A percentile compares a stretch with the other conserved stretches of the same genome.
phyloP scores from a whole-genome alignment of 2,113 vertebrate species.

The Engystomops pustulosus region DNA sequence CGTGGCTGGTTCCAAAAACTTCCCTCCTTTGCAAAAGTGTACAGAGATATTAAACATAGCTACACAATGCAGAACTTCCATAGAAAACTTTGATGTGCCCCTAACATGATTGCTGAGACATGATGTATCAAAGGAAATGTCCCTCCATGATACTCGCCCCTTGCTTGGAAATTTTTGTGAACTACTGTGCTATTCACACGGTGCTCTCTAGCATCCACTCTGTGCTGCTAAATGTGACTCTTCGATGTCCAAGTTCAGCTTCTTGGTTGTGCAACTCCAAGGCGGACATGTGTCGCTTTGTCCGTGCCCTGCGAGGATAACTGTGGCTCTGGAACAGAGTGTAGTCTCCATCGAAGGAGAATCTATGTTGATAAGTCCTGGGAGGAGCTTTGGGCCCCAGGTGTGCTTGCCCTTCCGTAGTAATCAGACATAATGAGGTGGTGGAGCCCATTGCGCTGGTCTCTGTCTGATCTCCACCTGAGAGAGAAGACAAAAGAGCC shows the following conservation, averaged over 20 bases:
- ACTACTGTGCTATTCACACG: slow-evolving; percentile 74
- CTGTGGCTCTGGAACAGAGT: slow-evolving; percentile 95
- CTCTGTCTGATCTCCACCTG: slow-evolving; percentile 80
- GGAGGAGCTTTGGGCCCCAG: slow-evolving; percentile 80
- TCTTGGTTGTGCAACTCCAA: slow-evolving; percentile 85
- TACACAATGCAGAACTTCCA: slow-evolving; percentile 14
- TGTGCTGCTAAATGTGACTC: slow-evolving; percentile 91
- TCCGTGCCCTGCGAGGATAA: slow-evolving; percentile 90
- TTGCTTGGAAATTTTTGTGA: neutral
- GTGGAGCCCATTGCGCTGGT: slow-evolving; percentile 81
- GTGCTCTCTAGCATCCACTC: slow-evolving; percentile 98
- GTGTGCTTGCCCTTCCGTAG: slow-evolving; percentile 65
- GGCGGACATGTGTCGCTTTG: slow-evolving; percentile 88
- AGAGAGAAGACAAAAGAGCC: slow-evolving; percentile 67
- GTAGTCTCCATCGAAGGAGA: slow-evolving; percentile 92
- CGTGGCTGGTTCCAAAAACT: neutral
- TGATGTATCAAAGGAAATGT: neutral
- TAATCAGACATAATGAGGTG: slow-evolving; percentile 87
- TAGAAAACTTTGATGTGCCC: neutral
- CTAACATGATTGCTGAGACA: slow-evolving; percentile 23
- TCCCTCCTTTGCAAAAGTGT: slow-evolving; percentile 12
- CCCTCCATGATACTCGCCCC: neutral
- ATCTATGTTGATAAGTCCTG: slow-evolving; percentile 84
- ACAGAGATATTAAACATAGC: slow-evolving; percentile 34
- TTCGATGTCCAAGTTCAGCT: slow-evolving; percentile 76